These are phyloP conservation scores for Corynorhinus townsendii DNA, from an alignment of 2,113 vertebrate genomes.

Conservation along the genomic window DNA sequence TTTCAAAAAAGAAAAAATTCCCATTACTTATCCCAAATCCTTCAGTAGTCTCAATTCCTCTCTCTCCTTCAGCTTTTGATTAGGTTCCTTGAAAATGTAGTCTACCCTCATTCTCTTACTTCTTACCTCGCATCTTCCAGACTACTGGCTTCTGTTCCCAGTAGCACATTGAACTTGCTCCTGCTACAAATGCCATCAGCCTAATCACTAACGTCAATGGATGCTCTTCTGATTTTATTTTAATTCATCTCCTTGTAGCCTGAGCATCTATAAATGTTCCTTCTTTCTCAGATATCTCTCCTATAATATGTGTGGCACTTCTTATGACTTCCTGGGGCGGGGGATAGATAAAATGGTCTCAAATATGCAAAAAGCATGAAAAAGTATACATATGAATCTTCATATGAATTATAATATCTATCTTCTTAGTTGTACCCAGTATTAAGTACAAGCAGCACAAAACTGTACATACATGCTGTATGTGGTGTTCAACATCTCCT, in stretches of 20 bases:
- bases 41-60: not conserved
- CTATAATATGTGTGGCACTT: not conserved
- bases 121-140: not conserved
- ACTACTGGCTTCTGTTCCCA: not conserved
- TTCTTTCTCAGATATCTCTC: not conserved
- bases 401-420: not conserved
- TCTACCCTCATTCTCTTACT: not conserved
- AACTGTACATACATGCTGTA: not conserved
- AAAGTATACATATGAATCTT: not conserved
- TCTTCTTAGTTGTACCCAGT: not conserved
- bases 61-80: not conserved
- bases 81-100: not conserved
- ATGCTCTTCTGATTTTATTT: not conserved
- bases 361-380: not conserved
- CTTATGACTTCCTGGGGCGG: not conserved
- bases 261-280: not conserved
- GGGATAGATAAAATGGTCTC: not conserved
- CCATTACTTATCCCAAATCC: not conserved
- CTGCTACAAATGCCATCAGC: not conserved
- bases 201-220: not conserved
- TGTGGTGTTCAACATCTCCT: not conserved
- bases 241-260: not conserved
- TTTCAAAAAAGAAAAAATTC: not conserved
- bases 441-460: not conserved
- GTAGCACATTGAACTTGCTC: not conserved